Evolutionary conservation across 2,888 invertebrate species (phyloP), one percentile per base, ranked within the genome.

Genomic region (Polietes domitor): DNA sequence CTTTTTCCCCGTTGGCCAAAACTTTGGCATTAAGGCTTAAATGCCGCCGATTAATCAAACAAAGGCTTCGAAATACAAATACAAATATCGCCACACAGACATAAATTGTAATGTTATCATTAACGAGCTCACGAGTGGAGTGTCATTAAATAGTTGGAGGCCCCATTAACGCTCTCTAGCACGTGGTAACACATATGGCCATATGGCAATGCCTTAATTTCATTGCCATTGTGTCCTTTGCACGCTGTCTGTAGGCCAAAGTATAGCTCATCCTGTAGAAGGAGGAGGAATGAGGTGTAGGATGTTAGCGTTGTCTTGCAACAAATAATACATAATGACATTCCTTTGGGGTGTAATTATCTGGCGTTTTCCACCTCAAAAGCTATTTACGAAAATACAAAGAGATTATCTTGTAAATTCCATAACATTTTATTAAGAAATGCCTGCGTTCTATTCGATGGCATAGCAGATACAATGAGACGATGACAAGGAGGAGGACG

Each of bases 41-140:
- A 68, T 43, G 15, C 10, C 15, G 28, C 41, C 41, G 17, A 68
- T 68, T 68, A 68, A 68, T 68, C 68, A 68, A 65, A 65, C 41
- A 65, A 43, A 24, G 43, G 68, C 5, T 6, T 21, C 24, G 17
- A 68, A 43, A 10, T 24, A 43, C 43, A 9, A 61, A 63, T n/a
- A n/a, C n/a, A n/a, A n/a, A n/a, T n/a, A n/a, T n/a, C n/a, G n/a
- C n/a, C n/a, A n/a, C n/a, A 63, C 19, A 37, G 9, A 19, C 19
- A 65, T 65, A 65, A 37, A 37, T 65, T 21, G 61, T 19, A 19
- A 9, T 37, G 17, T 15, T 65, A 37, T 37, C 65, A 65, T 65
- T 65, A 65, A 65, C 65, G 37, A 37, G 28, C n/a, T 61, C n/a
- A n/a, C n/a, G n/a, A n/a, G n/a, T n/a, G 47, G 1, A 37, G 47